These are phyloP conservation scores for Brachionus paranguensis DNA, from an alignment of 1,140 invertebrate genomes.

Conservation along the genomic window DNA sequence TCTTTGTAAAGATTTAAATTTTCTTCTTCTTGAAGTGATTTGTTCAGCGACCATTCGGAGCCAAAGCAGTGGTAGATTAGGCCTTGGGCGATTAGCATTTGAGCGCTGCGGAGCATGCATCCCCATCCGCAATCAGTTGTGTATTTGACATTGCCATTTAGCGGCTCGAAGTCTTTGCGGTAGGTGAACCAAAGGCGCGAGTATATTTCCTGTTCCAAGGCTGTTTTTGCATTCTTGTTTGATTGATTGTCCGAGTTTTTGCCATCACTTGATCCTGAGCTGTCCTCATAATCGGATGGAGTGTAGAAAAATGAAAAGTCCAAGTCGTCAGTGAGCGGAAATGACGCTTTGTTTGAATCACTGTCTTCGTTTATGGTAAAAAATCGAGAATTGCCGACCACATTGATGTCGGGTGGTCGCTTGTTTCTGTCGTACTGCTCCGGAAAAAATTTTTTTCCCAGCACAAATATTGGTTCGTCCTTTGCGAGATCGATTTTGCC, in stretches of 20 bases:
- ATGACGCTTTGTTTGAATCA: not conserved
- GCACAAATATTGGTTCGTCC: not conserved
- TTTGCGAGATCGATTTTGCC: not conserved
- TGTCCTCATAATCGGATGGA: not conserved
- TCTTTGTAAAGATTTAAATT: not conserved
- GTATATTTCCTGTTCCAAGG: constrained; percentile 27
- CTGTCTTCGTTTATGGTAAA: not conserved
- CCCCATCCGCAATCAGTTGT: constrained; percentile 40
- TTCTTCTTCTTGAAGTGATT: not conserved
- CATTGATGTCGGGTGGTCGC: not conserved
- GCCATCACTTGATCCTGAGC: not conserved
- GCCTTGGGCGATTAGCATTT: constrained; percentile 34
- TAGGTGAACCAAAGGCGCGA: constrained; percentile 41
- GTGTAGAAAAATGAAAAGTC: not conserved
- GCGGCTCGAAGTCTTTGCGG: constrained; percentile 37
- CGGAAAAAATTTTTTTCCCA: constrained; percentile 13
- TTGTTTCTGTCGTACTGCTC: not conserved
- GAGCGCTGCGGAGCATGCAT: constrained; percentile 38
- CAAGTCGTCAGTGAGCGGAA: not conserved
- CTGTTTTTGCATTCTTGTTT: not conserved
- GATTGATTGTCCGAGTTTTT: not conserved
- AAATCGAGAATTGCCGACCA: not conserved
- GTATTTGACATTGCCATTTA: not conserved
- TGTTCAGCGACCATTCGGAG: constrained; percentile 2
- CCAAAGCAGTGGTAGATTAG: not conserved